phyloP scores from a whole-genome alignment of 2,113 vertebrate genomes.

The Nestor notabilis region DNA sequence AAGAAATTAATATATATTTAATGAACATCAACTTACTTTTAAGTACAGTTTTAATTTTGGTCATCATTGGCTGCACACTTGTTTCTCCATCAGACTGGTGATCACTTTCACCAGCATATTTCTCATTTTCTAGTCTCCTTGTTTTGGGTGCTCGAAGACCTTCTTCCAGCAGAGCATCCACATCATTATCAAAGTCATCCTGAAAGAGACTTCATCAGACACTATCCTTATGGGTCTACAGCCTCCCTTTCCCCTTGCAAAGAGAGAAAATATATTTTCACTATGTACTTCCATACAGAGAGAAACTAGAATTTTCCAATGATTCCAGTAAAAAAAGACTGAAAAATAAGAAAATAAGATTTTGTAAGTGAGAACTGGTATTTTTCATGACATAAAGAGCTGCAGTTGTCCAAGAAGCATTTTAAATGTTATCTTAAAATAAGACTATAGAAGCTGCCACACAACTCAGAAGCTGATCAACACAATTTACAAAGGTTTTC shows the following conservation, averaged over 20 bases:
- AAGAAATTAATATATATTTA: neutral
- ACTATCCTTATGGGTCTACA: neutral
- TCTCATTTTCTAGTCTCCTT: slow-evolving; percentile 88
- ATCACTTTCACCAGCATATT: slow-evolving; percentile 89
- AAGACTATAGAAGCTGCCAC: neutral
- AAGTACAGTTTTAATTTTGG: slow-evolving; percentile 99
- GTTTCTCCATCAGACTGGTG: slow-evolving; percentile 93
- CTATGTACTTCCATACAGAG: neutral
- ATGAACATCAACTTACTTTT: slow-evolving; percentile 87
- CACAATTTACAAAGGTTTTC: neutral
- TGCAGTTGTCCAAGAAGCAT: neutral
- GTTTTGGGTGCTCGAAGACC: slow-evolving; percentile 95
- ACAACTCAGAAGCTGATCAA: neutral
- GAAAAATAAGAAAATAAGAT: slow-evolving; percentile 36
- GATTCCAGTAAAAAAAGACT: slow-evolving; percentile 17
- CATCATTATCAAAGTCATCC: slow-evolving; percentile 99
- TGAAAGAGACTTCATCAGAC: slow-evolving; percentile 83
- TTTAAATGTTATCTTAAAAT: neutral
- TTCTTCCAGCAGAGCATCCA: slow-evolving; percentile 96
- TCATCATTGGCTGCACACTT: slow-evolving; percentile 98
- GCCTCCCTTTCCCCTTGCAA: slow-evolving; percentile 18
- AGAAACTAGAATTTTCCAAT: slow-evolving; percentile 7
- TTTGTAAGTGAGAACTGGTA: neutral
- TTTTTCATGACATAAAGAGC: neutral
- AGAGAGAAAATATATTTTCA: neutral